A percentile compares a stretch with the other conserved stretches of the same genome.
phyloP scores from a whole-genome alignment of 1,140 invertebrate genomes.

The Kradibia gibbosae region DNA sequence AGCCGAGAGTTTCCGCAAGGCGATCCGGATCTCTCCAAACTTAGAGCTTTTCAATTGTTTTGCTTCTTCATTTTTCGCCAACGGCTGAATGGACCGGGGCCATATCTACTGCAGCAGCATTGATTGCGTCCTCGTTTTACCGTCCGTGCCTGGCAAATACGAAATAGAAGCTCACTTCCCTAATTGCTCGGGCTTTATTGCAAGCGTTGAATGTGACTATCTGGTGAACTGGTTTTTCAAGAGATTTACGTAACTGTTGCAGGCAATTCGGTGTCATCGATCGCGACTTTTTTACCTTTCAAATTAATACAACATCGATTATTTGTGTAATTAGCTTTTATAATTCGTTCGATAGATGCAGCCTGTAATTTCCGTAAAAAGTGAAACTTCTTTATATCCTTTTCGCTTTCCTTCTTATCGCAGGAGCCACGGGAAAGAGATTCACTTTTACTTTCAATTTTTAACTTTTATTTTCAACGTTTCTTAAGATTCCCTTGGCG shows the following conservation, averaged over 20 bases:
- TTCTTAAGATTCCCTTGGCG: not conserved
- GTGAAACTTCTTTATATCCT: not conserved
- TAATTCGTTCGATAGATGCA: not conserved
- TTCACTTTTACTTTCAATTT: constrained; percentile 25
- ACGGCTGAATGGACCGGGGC: not conserved
- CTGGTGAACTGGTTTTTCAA: constrained; percentile 5
- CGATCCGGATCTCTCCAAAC: not conserved
- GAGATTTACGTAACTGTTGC: not conserved
- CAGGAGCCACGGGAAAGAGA: not conserved
- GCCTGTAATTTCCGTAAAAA: not conserved
- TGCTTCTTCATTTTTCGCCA: not conserved
- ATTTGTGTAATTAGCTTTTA: not conserved
- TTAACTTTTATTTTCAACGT: constrained; percentile 15
- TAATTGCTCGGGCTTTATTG: constrained; percentile 2
- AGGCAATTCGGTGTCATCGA: not conserved
- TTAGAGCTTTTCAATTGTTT: not conserved
- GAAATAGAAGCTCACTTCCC: not conserved
- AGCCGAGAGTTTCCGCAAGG: constrained; percentile 13
- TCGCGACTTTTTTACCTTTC: not conserved
- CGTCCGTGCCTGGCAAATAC: not conserved
- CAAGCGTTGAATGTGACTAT: not conserved
- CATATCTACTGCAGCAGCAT: not conserved
- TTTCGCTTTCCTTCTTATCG: not conserved
- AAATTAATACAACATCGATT: not conserved
- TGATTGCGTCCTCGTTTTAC: not conserved